Base-by-base conservation (phyloP, 2,888 invertebrate genomes). In the Agonopterix alstromeriana region DNA sequence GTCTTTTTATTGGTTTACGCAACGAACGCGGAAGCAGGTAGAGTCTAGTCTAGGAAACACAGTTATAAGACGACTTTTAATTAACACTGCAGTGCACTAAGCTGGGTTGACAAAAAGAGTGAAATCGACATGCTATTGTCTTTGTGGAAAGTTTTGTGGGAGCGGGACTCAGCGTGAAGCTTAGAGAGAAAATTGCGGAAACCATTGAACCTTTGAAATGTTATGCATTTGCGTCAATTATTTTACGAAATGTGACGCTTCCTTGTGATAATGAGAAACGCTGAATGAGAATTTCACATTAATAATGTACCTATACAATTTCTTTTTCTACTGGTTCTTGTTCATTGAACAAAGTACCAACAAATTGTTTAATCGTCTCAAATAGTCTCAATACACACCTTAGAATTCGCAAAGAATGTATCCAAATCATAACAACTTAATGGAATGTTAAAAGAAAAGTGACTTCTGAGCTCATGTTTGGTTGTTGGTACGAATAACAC, bases 91-190 rank as follows among this genome's bases (percentile, higher is more conserved):
- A 63, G 68, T 61, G 63, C 62, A 58, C 65, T 67, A 62, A 66
- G 61, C 61, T 67, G 57, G 67, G 75, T n/a, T 83, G 82, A 82
- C 82, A 87, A 87, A 87, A 86, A 82, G 77, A 84, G 86, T 82
- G 86, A 88, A 87, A 87, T 78, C 69, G 78, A 81, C 77, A 68
- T 73, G 59, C 78, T 56, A 87, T 88, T 88, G 87, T 87, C 65
- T 76, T 58, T 52, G 58, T 76, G 72, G 80, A 84, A 84, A 85
- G 84, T 83, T 77, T 57, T 76, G 82, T 86, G 86, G 74, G 86
- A 83, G 70, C 65, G 57, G 57, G 61, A 63, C 62, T 63, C 60
- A 56, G 41, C 43, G 27, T 27, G 40, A 43, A 40, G 45, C 38
- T 35, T 70, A 73, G 64, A 58, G 67, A 73, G 78, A 77, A 76